Conservation (phyloP, 2,888 invertebrate genomes). For the Noctua pronuba region DNA sequence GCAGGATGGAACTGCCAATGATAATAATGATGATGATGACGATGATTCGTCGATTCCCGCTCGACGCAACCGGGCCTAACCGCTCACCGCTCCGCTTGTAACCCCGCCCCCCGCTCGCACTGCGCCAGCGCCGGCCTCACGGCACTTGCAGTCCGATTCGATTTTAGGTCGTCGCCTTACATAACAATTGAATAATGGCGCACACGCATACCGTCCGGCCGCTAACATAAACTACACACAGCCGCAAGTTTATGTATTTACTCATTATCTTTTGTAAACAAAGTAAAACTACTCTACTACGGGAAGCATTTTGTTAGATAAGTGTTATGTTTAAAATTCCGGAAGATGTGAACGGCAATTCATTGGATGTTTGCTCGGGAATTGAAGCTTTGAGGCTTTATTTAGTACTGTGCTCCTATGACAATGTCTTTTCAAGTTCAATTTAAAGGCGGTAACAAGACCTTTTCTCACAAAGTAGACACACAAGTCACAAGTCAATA, state of each 20-base stretch:
- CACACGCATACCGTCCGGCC: slow-evolving; percentile 67
- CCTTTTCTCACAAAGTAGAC: background rate
- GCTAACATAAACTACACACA: slow-evolving; percentile 64
- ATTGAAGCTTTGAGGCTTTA: background rate
- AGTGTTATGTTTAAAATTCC: slow-evolving; percentile 15
- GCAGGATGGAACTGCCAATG: background rate
- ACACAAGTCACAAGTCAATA: background rate
- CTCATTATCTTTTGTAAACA: slow-evolving; percentile 61
- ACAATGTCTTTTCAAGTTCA: background rate
- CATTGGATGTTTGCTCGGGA: background rate
- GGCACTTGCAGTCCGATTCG: slow-evolving; percentile 74
- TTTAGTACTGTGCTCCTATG: background rate
- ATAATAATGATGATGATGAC: background rate
- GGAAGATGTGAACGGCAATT: slow-evolving; percentile 27
- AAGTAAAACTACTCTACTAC: slow-evolving; percentile 40
- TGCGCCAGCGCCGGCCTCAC: slow-evolving; percentile 29
- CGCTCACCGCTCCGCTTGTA: background rate
- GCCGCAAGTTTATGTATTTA: slow-evolving; percentile 64
- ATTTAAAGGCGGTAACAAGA: background rate
- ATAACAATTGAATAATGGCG: slow-evolving; percentile 87
- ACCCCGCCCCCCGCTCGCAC: slow-evolving; percentile 45
- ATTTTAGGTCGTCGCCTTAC: slow-evolving; percentile 85
- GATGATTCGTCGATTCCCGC: background rate
- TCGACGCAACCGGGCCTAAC: background rate
- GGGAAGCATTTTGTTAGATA: slow-evolving; percentile 37